These are phyloP conservation scores for Nanorana parkeri DNA, from an alignment of 2,113 vertebrate genomes.

Conservation along the genomic window DNA sequence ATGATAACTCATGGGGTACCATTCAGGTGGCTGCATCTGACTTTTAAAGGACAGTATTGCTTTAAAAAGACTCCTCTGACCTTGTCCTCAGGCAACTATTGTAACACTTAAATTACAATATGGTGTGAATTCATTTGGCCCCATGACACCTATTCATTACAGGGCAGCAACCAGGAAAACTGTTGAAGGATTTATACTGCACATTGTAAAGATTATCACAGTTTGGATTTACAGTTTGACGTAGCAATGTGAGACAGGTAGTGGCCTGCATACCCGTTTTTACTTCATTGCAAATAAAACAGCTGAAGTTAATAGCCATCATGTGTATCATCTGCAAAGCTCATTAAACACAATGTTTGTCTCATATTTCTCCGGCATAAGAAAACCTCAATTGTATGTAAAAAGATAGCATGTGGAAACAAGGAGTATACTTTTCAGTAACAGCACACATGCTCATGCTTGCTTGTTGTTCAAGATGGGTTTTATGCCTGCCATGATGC, in stretches of 20 bases:
- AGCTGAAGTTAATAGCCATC: neutral
- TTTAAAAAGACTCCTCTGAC: too few species aligned
- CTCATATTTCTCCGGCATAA: conserved; percentile 23
- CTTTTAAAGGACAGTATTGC: too few species aligned
- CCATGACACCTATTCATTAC: neutral
- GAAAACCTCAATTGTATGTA: neutral
- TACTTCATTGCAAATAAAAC: conserved; percentile 6
- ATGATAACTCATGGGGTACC: too few species aligned
- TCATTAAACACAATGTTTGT: conserved; percentile 9
- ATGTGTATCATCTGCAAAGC: neutral
- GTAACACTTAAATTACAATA: neutral
- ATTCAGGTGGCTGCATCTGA: too few species aligned
- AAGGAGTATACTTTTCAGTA: conserved; percentile 7
- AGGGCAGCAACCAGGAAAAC: neutral
- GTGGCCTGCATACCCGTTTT: neutral
- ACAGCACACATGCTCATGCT: neutral
- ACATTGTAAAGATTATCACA: conserved; percentile 8
- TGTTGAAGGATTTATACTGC: conserved; percentile 24
- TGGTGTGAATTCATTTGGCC: neutral
- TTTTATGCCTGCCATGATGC: conserved; percentile 16
- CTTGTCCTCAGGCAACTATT: neutral
- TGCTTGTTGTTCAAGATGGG: neutral
- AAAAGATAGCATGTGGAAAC: neutral
- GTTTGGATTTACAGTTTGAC: neutral
- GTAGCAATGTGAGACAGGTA: conserved; percentile 27